Evolutionary conservation across 2,888 invertebrate species (phyloP).

Genomic region (Ephialtes manifestator): DNA sequence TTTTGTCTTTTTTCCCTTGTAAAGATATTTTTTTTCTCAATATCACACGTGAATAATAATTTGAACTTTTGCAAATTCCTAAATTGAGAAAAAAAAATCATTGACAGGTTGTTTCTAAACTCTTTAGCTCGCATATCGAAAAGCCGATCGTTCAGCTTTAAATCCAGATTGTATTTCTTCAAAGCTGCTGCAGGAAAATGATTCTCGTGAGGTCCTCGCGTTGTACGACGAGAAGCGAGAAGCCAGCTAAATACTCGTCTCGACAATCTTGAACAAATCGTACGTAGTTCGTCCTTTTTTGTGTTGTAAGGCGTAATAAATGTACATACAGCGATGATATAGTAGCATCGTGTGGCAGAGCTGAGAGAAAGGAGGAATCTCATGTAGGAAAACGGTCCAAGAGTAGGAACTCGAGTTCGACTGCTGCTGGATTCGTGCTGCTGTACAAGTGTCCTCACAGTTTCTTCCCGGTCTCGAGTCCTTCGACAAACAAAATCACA

Average conservation of each 20-base stretch:
- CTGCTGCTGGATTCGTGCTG: not conserved
- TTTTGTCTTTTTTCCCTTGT: not conserved
- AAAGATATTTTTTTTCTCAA: no score
- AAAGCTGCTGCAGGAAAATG: not conserved
- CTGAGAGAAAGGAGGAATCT: constrained; percentile 32
- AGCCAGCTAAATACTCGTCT: constrained; percentile 34
- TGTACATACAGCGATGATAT: constrained; percentile 43
- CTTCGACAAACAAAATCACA: constrained; percentile 36
- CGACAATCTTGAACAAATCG: constrained; percentile 14
- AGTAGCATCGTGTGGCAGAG: constrained; percentile 22
- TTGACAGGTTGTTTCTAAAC: not conserved
- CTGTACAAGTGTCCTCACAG: constrained; percentile 22
- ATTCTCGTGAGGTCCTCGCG: constrained; percentile 21
- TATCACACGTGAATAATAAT: not conserved
- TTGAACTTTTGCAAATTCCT: no score
- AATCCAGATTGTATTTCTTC: constrained; percentile 7
- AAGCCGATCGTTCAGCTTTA: constrained; percentile 43
- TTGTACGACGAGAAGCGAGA: constrained; percentile 13
- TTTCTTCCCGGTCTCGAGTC: constrained; percentile 23
- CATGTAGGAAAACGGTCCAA: constrained; percentile 10
- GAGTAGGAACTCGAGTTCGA: not conserved
- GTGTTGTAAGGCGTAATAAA: constrained; percentile 14
- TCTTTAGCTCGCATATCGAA: not conserved
- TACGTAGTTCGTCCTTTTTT: constrained; percentile 15
- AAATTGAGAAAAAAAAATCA: no score